Conservation (phyloP, 2,888 invertebrate species). For the Eulithis testata region DNA sequence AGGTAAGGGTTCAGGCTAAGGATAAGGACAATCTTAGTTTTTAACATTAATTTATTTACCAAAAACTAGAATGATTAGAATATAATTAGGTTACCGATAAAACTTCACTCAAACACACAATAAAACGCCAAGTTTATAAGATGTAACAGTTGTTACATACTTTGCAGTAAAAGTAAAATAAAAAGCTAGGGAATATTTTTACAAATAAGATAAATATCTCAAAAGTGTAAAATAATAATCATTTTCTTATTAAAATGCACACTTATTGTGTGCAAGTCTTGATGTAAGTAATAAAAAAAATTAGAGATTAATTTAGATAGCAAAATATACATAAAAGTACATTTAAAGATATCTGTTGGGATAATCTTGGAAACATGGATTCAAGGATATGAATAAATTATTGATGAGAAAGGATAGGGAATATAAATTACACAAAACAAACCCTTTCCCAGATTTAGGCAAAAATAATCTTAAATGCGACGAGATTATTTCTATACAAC, state of each 20-base stretch:
- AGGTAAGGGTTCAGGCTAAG: slow-evolving; percentile 34
- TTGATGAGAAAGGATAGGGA: slow-evolving; percentile 28
- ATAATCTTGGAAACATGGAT: slow-evolving; percentile 32
- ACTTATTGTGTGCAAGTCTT: slow-evolving; percentile 2
- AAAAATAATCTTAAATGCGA: slow-evolving; percentile 38
- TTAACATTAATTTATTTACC: slow-evolving; percentile 43
- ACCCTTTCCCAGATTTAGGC: slow-evolving; percentile 27
- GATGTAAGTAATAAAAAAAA: neutral
- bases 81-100: slow-evolving; percentile 32
- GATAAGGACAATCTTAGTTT: slow-evolving; percentile 42
- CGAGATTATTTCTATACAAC: slow-evolving; percentile 44
- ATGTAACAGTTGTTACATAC: slow-evolving; percentile 31
- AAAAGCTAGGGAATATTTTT: slow-evolving; percentile 28
- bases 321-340: slow-evolving; percentile 16
- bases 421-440: slow-evolving; percentile 38
- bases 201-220: slow-evolving; percentile 28
- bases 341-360: slow-evolving; percentile 15
- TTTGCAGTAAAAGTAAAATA: slow-evolving; percentile 18
- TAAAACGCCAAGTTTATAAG: slow-evolving; percentile 27
- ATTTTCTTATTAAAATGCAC: slow-evolving; percentile 13
- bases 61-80: slow-evolving; percentile 37
- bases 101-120: slow-evolving; percentile 33
- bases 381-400: slow-evolving; percentile 26
- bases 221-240: slow-evolving; percentile 35
- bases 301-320: slow-evolving; percentile 7